Evolutionary conservation across 35 echinoderm and acorn worm genomes (phyloP).

Genomic region (Eucidaris tribuloides): DNA sequence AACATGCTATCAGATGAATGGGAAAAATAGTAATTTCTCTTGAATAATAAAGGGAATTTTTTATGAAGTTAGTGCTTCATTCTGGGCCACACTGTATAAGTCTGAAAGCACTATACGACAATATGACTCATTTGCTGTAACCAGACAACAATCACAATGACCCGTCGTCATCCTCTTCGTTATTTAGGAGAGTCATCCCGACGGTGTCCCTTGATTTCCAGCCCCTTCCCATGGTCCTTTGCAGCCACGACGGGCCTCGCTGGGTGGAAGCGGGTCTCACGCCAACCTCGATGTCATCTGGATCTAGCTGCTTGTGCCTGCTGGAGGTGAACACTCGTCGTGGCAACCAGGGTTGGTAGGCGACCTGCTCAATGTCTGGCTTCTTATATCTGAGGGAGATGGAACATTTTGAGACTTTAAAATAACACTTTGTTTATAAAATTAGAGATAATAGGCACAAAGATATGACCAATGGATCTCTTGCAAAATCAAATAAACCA

Average conservation of each 20-base stretch:
- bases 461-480: neutral
- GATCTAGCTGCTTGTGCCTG: neutral
- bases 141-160: too few relatives aligned
- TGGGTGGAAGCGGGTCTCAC: neutral
- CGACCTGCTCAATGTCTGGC: slow-evolving; percentile 21
- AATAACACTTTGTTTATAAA: too few relatives aligned
- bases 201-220: neutral
- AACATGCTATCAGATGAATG: too few relatives aligned
- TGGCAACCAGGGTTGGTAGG: slow-evolving; percentile 4
- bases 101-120: too few relatives aligned
- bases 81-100: too few relatives aligned
- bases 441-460: too few relatives aligned
- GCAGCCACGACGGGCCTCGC: neutral
- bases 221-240: neutral
- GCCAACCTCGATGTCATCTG: neutral
- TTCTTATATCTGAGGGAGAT: neutral
- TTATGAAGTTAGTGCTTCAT: too few relatives aligned
- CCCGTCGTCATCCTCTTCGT: slow-evolving; percentile 15
- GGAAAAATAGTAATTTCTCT: too few relatives aligned
- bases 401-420: too few relatives aligned
- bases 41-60: too few relatives aligned
- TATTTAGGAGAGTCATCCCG: neutral
- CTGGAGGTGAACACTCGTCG: neutral
- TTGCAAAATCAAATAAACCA: neutral
- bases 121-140: too few relatives aligned